phyloP scores from a whole-genome alignment of 2,888 invertebrate species.

The Timema podura region DNA sequence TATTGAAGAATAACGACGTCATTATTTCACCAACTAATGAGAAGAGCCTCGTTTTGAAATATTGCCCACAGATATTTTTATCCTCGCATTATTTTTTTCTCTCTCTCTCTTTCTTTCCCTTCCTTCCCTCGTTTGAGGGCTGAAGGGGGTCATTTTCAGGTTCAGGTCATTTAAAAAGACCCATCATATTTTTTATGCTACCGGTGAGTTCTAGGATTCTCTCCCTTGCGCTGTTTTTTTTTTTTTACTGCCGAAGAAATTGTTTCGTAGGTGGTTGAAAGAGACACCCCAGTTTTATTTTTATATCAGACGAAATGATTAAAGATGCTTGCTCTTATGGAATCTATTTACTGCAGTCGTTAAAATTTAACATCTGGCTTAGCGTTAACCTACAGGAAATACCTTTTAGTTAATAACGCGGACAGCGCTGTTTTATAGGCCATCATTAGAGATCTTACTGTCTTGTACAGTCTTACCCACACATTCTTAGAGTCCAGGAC shows the following conservation, averaged over 20 bases:
- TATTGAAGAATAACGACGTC: conserved; percentile 17
- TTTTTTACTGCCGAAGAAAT: too few species aligned
- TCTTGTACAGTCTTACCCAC: too few species aligned
- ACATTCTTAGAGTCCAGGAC: too few species aligned
- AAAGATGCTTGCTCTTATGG: too few species aligned
- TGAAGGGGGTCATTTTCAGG: conserved; percentile 7
- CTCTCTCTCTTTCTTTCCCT: not conserved
- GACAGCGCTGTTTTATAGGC: too few species aligned
- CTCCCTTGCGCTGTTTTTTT: too few species aligned
- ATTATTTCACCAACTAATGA: conserved; percentile 15
- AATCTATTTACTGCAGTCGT: too few species aligned
- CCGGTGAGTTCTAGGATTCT: not conserved
- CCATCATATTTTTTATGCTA: conserved; percentile 1
- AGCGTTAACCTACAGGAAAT: not conserved
- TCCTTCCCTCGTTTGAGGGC: not conserved
- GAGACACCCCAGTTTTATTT: too few species aligned
- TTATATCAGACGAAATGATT: too few species aligned
- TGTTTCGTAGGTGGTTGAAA: too few species aligned
- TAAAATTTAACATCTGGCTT: not conserved
- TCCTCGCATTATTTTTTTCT: too few species aligned
- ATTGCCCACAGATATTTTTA: conserved; percentile 11
- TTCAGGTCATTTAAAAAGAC: not conserved
- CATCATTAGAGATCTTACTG: too few species aligned
- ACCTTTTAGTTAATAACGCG: not conserved
- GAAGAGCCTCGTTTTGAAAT: conserved; percentile 2